These are phyloP conservation scores for Aphelenchoides besseyi DNA, from an alignment of 1,140 invertebrate genomes.

Conservation along the genomic window DNA sequence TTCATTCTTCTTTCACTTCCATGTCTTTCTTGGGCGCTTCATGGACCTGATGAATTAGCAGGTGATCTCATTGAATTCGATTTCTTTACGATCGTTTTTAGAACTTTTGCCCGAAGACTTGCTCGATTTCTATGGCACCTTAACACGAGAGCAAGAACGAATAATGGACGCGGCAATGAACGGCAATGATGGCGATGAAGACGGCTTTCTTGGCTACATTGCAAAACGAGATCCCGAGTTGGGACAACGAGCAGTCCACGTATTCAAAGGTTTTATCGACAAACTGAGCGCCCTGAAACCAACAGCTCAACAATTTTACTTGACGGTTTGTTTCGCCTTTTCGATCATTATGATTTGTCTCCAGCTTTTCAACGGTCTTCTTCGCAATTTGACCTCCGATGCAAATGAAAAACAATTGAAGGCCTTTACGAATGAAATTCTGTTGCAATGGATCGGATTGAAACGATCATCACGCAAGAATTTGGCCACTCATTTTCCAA, in stretches of 20 bases:
- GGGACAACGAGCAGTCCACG: not conserved
- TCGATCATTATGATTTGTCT: not conserved
- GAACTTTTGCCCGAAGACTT: not conserved
- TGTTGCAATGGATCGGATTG: not conserved
- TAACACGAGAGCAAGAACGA: not conserved
- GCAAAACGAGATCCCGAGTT: not conserved
- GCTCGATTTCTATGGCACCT: not conserved
- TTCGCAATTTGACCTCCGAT: not conserved
- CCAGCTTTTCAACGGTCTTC: constrained; percentile 14
- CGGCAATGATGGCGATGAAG: constrained; percentile 6
- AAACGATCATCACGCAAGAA: not conserved
- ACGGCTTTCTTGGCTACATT: constrained; percentile 5
- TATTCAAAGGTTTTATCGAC: constrained; percentile 5
- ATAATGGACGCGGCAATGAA: not conserved
- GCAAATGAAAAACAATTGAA: constrained; percentile 2
- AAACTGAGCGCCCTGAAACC: not conserved
- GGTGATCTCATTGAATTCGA: not conserved
- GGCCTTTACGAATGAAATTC: not conserved
- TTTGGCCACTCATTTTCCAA: constrained; percentile 4
- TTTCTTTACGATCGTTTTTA: not conserved
- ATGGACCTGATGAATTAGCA: not conserved
- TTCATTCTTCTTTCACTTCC: too few species aligned
- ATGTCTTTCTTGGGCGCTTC: too few species aligned
- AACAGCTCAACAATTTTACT: not conserved
- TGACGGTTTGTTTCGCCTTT: not conserved